Base-by-base conservation (phyloP, 1,140 invertebrate species). In the Pseudoatta argentina region DNA sequence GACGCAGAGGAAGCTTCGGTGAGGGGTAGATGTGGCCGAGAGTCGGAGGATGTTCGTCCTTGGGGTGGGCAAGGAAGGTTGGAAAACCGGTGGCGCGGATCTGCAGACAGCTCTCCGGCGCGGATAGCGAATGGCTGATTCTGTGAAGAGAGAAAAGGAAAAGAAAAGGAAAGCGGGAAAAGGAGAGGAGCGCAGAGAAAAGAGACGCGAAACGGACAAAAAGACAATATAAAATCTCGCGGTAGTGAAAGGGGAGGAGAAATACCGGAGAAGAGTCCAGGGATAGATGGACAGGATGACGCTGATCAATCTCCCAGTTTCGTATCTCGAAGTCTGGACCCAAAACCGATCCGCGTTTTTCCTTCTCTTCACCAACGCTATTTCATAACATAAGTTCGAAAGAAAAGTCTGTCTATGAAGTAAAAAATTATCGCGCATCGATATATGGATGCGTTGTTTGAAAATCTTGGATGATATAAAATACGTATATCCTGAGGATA, bases 101-200 rank as follows among this genome's bases (percentile, higher is more conserved):
- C 91, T 89, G 87, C 89, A 92, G 91, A 93, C 92, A 91, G 89
- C 91, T 92, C 91, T 59, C 85, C 69, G 69, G 87, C 85, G 85
- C 86, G 91, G 87, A 90, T 86, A 88, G 89, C 90, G 91, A 93
- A 92, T 92, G 89, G 87, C 87, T 91, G 92, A 93, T 93, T 92
- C 88, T 69, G 86, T 87, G 77, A 86, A 85, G 87, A 91, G 77
- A 88, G 89, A 87, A 91, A 71, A 82, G 79, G 66, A 69, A 55
- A 53, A 39, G 69, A 75, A 64, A 61, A 59, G 66, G 24, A 72
- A 78, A 59, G 57, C 69, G 39, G 51, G 78, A 83, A 83, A 61
- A 83, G 51, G 63, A 30, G 48, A 55, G 69, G 75, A 44, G 53
- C 8, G 63, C 55, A 14, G 14, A 59, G 87, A 66, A 78, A 86